Evolutionary conservation across 2,888 invertebrate species (phyloP).

Genomic region (Thera obeliscata): DNA sequence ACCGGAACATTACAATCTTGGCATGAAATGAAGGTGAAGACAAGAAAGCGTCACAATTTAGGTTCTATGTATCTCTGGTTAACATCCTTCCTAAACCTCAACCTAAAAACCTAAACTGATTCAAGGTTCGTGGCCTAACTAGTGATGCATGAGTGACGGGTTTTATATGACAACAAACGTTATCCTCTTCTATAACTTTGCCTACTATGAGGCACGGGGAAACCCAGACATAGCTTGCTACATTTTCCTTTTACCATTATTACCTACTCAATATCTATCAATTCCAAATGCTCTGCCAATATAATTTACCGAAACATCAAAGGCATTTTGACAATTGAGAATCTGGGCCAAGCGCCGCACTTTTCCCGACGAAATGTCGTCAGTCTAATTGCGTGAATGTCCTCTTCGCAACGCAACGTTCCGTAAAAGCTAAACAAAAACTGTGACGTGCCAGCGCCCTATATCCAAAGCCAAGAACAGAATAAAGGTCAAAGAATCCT

Average conservation of each 20-base stretch:
- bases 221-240: neutral
- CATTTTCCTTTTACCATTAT: too few relatives aligned
- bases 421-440: conserved; percentile 10
- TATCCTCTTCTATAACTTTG: neutral
- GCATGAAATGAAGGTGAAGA: conserved; percentile 1
- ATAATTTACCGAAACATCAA: conserved; percentile 16
- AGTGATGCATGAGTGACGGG: neutral
- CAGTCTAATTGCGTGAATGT: conserved; percentile 17
- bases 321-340: conserved; percentile 17
- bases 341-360: conserved; percentile 28
- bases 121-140: neutral
- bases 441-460: neutral
- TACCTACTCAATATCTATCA: too few relatives aligned
- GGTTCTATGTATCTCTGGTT: neutral
- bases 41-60: neutral
- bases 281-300: neutral
- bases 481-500: conserved; percentile 1
- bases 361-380: conserved; percentile 15
- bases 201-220: neutral
- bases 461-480: conserved; percentile 7
- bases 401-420: conserved; percentile 11
- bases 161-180: neutral
- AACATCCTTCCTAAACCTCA: neutral
- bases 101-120: neutral
- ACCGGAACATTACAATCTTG: neutral